Base-by-base conservation (phyloP, 2,888 invertebrate species). In the Koerneria pararmatus region DNA sequence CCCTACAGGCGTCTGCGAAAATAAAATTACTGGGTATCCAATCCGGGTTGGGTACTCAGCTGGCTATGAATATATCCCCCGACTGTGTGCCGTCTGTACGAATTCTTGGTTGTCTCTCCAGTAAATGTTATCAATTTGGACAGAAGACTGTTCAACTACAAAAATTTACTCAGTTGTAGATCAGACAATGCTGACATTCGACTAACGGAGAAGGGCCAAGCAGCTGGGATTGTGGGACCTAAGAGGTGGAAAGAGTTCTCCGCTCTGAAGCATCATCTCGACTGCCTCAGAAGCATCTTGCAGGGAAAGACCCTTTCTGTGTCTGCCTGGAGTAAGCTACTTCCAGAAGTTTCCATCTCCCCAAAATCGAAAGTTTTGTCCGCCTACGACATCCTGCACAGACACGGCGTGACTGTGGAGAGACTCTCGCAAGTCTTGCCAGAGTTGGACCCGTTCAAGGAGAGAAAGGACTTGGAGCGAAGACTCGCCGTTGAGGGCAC, bases 151-250 rank as follows among this genome's bases (percentile, higher is more conserved):
- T 15, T 62, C 24, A 51, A 35, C 6, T 0, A 15, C 15, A 4
- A 35, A 19, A 1, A 19, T 27, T 29, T 34, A 15, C 31, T 41
- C 19, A 22, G 8, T 57, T 71, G 69, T 15, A 74, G 80, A 37
- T 78, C 80, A 0, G 80, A 80, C 61, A 80, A 80, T 56, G 80
- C 80, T 0, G 80, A 80, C 68, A 60, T 80, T 19, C 71, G 80
- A n/a, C 65, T 80, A 41, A 80, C 80, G 2, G 71, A 71, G 32
- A 32, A 67, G 5, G 80, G 72, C 46, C 59, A 62, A 27, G 31
- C 27, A 22, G 41, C 57, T 41, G 66, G 69, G 15, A 35, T 69
- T 8, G 76, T 78, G 11, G 53, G 64, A 15, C 70, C 73, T 41
- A 35, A 54, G 29, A 68, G 80, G 58, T 77, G 71, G 73, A 48